Conservation (phyloP, 30 jellyfish, hydroid and myxozoan species). For the Sanderia malayensis region DNA sequence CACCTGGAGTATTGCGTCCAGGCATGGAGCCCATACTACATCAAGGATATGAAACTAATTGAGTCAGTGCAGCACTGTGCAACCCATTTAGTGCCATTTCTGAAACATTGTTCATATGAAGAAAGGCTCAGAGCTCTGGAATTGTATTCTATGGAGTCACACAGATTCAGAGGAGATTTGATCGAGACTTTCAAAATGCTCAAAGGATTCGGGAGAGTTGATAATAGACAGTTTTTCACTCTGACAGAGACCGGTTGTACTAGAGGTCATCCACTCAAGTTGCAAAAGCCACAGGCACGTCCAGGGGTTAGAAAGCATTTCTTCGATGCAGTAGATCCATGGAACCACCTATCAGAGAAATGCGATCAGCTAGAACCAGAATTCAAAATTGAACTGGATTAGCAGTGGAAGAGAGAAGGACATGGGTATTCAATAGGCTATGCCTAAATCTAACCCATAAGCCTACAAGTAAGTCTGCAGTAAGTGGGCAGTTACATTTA, state of each 20-base stretch:
- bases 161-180: neutral
- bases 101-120: neutral
- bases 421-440: conserved; percentile 3
- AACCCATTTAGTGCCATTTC: neutral
- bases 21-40: conserved; percentile 22
- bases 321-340: neutral
- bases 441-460: conserved; percentile 1
- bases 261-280: conserved; percentile 4
- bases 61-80: conserved; percentile 25
- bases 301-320: neutral
- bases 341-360: conserved; percentile 1
- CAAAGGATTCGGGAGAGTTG: conserved; percentile 5
- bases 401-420: conserved; percentile 1
- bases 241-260: neutral
- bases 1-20: conserved; percentile 28
- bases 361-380: neutral
- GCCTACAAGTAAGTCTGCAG: neutral
- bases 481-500: too few relatives aligned
- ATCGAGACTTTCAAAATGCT: conserved; percentile 1
- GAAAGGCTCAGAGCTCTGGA: conserved; percentile 6
- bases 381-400: neutral
- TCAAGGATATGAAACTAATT: conserved; percentile 9
- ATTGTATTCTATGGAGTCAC: conserved; percentile 1
- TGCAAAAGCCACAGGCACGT: conserved; percentile 1
- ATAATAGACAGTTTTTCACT: neutral